Evolutionary conservation across 2,888 invertebrate genomes (phyloP).

Genomic region (Monoplex corrugatus): DNA sequence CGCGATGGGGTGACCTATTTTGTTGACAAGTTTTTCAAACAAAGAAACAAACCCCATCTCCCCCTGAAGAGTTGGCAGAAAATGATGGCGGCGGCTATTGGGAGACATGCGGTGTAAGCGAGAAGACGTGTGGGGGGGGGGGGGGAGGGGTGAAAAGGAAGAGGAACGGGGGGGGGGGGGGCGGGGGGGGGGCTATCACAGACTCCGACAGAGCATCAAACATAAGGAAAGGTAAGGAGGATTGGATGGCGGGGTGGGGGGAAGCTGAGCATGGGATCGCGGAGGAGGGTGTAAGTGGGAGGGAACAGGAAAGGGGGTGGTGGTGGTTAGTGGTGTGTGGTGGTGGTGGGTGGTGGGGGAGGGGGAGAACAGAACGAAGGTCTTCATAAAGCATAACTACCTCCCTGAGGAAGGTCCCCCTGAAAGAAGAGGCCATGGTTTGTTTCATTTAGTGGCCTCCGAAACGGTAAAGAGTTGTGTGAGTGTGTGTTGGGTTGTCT

Average conservation of each 20-base stretch:
- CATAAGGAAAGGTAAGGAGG: no score
- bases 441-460: background rate
- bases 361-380: background rate
- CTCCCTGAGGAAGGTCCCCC: background rate
- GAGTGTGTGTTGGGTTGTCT: no score
- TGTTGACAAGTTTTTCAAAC: background rate
- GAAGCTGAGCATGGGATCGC: no score
- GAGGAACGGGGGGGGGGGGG: background rate
- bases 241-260: no score
- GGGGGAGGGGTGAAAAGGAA: background rate
- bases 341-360: background rate
- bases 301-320: background rate
- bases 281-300: background rate
- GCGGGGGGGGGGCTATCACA: background rate
- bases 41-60: background rate
- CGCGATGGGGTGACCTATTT: background rate
- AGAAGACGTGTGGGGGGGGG: background rate
- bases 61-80: background rate
- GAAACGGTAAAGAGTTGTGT: background rate
- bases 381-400: slow-evolving; percentile 35
- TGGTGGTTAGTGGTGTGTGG: background rate
- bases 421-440: no score
- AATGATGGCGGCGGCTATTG: background rate
- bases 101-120: background rate
- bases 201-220: background rate